Conservation (phyloP, 1,140 invertebrate species). For the Drosophila arawakana region DNA sequence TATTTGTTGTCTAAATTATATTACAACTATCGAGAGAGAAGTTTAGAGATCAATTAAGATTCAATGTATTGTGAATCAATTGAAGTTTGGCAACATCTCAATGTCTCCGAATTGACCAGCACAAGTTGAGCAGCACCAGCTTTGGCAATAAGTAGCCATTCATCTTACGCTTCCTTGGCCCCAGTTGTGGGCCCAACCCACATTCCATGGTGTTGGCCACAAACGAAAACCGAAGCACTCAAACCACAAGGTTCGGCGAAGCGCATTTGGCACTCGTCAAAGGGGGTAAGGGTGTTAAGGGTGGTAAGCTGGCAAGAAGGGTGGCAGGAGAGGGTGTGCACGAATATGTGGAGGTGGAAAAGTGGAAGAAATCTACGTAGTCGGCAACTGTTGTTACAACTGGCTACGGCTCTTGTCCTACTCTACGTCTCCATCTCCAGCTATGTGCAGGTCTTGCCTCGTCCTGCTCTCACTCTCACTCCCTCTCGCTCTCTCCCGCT, state of each 20-base stretch:
- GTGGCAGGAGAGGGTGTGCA: background rate
- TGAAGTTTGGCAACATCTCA: slow-evolving; percentile 53
- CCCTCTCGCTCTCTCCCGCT: background rate
- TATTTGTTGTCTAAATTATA: too few relatives aligned
- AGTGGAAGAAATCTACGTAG: slow-evolving; percentile 25
- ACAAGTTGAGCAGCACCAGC: slow-evolving; percentile 59
- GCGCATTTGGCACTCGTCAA: slow-evolving; percentile 58
- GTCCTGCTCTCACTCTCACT: background rate
- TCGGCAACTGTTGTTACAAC: slow-evolving; percentile 45
- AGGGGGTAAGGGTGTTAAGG: background rate
- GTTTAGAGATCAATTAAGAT: background rate
- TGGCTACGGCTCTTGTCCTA: slow-evolving; percentile 26
- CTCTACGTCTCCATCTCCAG: slow-evolving; percentile 3
- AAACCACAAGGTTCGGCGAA: slow-evolving; percentile 64
- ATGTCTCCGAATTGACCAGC: slow-evolving; percentile 59
- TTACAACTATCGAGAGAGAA: too few relatives aligned
- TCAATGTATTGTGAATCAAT: slow-evolving; percentile 35
- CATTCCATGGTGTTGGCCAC: slow-evolving; percentile 42
- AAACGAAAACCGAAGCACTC: slow-evolving; percentile 57
- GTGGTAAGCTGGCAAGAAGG: slow-evolving; percentile 9
- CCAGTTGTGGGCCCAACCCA: slow-evolving; percentile 25
- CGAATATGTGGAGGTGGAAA: background rate
- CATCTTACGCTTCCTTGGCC: slow-evolving; percentile 55
- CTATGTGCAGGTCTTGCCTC: slow-evolving; percentile 41
- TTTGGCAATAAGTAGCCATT: slow-evolving; percentile 76